A percentile compares a stretch with the other conserved stretches of the same genome.
Evolutionary conservation across 2,113 vertebrate genomes (phyloP).

Genomic region (Saccopteryx leptura): DNA sequence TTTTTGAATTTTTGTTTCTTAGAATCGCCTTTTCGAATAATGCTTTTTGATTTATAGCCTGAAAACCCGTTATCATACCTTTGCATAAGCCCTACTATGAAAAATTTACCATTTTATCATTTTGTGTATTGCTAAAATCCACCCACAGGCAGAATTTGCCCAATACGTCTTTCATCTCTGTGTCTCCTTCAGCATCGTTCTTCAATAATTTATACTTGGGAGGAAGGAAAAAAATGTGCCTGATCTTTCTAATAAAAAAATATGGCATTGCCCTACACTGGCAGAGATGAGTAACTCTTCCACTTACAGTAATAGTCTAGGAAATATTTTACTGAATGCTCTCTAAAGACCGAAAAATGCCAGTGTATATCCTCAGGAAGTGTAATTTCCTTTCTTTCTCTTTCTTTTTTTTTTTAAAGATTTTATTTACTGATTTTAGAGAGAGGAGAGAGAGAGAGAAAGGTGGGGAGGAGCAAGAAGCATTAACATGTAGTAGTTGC

Average conservation of each 20-base stretch:
- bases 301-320: neutral
- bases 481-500: too few relatives aligned
- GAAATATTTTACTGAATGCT: conserved; percentile 21
- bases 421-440: too few relatives aligned
- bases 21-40: conserved; percentile 13
- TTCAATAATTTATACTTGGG: neutral
- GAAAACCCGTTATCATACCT: neutral
- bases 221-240: neutral
- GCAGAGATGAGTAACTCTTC: conserved; percentile 13
- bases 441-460: too few relatives aligned
- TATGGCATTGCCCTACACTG: neutral
- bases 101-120: neutral
- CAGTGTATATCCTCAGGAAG: neutral
- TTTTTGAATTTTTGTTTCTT: neutral
- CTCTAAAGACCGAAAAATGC: conserved; percentile 1
- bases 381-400: neutral
- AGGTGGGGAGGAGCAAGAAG: too few relatives aligned
- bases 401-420: too few relatives aligned
- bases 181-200: neutral
- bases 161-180: neutral
- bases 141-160: neutral
- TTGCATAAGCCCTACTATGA: neutral
- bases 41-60: neutral
- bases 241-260: neutral
- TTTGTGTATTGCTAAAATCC: neutral